Conservation (phyloP, 1,140 invertebrate genomes). For the Trachymyrmex septentrionalis region DNA sequence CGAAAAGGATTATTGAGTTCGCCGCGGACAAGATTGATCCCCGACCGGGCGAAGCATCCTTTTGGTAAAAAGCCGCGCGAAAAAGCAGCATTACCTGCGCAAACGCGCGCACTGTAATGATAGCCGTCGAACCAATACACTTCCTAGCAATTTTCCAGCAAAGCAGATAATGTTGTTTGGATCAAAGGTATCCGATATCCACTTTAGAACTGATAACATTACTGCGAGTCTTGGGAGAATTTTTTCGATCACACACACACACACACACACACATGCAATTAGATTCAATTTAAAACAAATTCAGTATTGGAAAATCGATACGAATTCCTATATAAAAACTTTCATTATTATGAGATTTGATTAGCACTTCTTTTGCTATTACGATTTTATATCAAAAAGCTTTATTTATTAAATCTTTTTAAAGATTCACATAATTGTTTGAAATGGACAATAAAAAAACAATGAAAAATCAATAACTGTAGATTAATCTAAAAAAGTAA, state of each 20-base stretch:
- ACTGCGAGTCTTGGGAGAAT: not conserved
- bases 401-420: not conserved
- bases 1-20: constrained; percentile 56
- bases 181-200: constrained; percentile 19
- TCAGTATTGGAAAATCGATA: not conserved
- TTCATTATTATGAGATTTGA: not conserved
- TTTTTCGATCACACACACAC: constrained; percentile 3
- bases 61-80: constrained; percentile 58
- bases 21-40: constrained; percentile 66
- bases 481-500: no score
- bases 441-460: not conserved
- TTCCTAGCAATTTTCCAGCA: constrained; percentile 43
- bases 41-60: constrained; percentile 61
- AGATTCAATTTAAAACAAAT: not conserved
- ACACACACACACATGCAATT: no score
- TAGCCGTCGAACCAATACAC: constrained; percentile 28
- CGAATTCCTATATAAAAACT: not conserved
- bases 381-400: not conserved
- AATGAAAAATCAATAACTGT: no score
- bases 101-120: constrained; percentile 28
- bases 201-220: constrained; percentile 24
- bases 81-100: constrained; percentile 62
- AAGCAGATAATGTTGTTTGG: constrained; percentile 21
- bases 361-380: not conserved
- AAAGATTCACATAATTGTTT: not conserved